These are phyloP conservation scores for Chelidonichthys spinosus DNA, from an alignment of 2,797 vertebrate species.

Conservation along the genomic window DNA sequence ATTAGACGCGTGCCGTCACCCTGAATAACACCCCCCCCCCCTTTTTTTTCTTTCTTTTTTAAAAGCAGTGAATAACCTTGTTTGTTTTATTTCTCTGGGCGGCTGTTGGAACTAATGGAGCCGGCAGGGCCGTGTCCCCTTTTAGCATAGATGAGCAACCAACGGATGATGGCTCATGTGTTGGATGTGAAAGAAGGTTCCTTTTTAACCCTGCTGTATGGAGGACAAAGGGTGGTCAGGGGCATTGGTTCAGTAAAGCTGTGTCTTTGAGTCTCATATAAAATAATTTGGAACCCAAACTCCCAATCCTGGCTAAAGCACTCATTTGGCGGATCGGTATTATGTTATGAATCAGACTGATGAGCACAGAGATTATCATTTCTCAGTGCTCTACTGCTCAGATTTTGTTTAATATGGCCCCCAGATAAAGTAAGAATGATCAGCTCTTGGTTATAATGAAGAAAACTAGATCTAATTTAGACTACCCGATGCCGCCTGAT, in stretches of 20 bases:
- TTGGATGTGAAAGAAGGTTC: conserved; percentile 31
- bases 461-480: not conserved
- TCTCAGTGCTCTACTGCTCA: not conserved
- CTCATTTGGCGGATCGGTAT: not conserved
- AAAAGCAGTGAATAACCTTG: conserved; percentile 41
- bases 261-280: not conserved
- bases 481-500: not conserved
- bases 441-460: not conserved
- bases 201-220: conserved; percentile 37
- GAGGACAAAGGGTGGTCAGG: conserved; percentile 36
- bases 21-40: conserved; percentile 14
- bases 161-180: conserved; percentile 44
- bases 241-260: conserved; percentile 11
- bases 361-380: conserved; percentile 13
- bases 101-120: conserved; percentile 60
- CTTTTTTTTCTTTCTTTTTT: conserved; percentile 37
- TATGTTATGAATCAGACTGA: conserved; percentile 18
- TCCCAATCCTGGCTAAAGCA: not conserved
- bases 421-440: not conserved
- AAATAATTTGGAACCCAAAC: not conserved
- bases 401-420: not conserved
- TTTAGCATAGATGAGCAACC: conserved; percentile 62
- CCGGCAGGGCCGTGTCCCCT: conserved; percentile 55
- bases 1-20: conserved; percentile 7
- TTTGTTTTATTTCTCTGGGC: conserved; percentile 59